Percentiles rank a stretch among this genome's conserved stretches.
phyloP scores from a whole-genome alignment of 1,140 invertebrate species.

The Aphis gossypii region DNA sequence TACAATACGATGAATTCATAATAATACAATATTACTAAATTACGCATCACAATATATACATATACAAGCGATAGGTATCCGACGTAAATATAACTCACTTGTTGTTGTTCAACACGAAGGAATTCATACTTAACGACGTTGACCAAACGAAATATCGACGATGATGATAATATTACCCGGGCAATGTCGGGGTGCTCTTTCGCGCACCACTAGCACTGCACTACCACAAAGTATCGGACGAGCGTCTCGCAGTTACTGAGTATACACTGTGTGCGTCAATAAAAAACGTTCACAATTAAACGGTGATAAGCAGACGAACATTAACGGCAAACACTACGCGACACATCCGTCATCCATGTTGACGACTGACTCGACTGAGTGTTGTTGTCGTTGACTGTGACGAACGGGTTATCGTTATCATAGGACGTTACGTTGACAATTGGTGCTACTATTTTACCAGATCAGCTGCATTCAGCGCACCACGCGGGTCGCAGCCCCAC shows the following conservation, averaged over 20 bases:
- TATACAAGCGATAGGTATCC: not conserved
- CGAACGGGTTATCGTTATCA: conserved; percentile 5
- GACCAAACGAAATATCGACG: not conserved
- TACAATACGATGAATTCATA: not conserved
- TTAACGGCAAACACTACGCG: not conserved
- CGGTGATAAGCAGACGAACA: not conserved
- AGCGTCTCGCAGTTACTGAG: too few relatives aligned
- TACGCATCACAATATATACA: not conserved
- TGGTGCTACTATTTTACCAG: not conserved
- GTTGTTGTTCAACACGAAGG: not conserved
- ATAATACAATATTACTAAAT: too few relatives aligned
- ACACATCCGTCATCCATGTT: too few relatives aligned
- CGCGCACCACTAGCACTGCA: not conserved
- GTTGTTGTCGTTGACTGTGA: not conserved
- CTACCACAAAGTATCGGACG: not conserved
- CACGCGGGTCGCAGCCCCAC: not conserved
- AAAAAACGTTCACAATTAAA: not conserved
- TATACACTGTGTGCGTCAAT: not conserved
- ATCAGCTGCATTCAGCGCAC: not conserved
- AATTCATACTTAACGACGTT: not conserved
- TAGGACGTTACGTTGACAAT: not conserved
- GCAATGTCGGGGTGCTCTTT: too few relatives aligned
- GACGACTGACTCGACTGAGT: too few relatives aligned
- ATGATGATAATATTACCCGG: not conserved
- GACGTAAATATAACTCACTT: not conserved